Base-by-base conservation (phyloP, 2,888 invertebrate species). In the Oeneis ivallda region DNA sequence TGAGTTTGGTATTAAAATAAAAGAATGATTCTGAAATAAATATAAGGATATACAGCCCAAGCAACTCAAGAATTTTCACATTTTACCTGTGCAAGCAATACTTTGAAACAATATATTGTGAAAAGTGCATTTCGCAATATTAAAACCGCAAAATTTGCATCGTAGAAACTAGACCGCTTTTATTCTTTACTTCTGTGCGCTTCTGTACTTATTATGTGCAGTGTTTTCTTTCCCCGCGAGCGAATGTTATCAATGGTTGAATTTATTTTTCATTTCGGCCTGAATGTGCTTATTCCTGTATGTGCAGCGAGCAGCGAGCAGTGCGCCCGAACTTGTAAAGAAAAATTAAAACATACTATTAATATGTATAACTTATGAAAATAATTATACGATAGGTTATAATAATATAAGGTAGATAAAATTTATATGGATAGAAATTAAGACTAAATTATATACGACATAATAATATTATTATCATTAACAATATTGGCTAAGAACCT, bases 111-210 rank as follows among this genome's bases (percentile, higher is more conserved):
- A 37, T 37, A 37, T 49, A 50, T 50, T 60, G 50, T 50, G 60
- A 37, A 50, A 39, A 60, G 37, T 60, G 60, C 49, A 60, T 60
- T 60, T 50, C 50, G 49, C 19, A 34, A 60, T 60, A 60, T 60
- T 60, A 60, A 60, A 60, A 49, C 60, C 60, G 60, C 60, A 60
- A 50, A 60, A 60, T 60, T 50, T 60, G 19, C 60, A 39, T 50
- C 34, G 60, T 34, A 49, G 37, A 60, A 60, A 26, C 60, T 49
- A n/a, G 37, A 50, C 59, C 17, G 37, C 49, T 39, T 60, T 60
- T 60, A 60, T 60, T 60, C 60, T 49, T 60, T 60, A 56, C 56
- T 19, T 56, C 13, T 56, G 45, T 17, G 15, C 15, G 45, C 9
- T 17, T 45, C 15, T 45, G 19, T 19, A 11, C 49, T 50, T 50